Base-by-base conservation (phyloP, 2,113 vertebrate genomes). In the Pogonocichla stellata region DNA sequence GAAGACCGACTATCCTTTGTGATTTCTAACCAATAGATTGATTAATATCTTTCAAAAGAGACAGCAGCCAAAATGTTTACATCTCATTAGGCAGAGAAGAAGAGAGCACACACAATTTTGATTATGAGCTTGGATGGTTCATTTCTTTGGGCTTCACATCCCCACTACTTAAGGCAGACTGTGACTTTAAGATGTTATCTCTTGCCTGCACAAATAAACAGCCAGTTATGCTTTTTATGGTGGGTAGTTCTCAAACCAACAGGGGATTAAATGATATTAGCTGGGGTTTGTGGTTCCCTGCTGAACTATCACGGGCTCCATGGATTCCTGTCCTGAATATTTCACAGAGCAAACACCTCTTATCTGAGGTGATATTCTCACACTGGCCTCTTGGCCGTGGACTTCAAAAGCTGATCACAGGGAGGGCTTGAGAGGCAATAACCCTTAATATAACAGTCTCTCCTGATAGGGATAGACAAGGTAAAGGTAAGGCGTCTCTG, bases 391-490 rank as follows among this genome's bases (percentile, higher is more conserved):
- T 97, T 97, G 98, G 97, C 97, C 97, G 88, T 98, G 98, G 97
- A 98, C 98, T 98, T 98, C 97, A 98, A 98, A 98, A 97, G 96
- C 96, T 78, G 82, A 97, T 96, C 96, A 92, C 89, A 96, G 94
- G 93, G 88, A 98, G 92, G 92, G 86, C 94, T 89, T 96, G 88
- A 95, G 95, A 96, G 95, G 96, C 97, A 98, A 97, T 98, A 98
- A 98, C 96, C 95, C 93, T 98, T 96, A 97, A 95, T 98, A 96
- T 90, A 97, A 96, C 92, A 96, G 69, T 83, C 82, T 75, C 66
- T 96, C 77, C 96, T 93, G 94, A 91, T 96, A 91, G 93, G 93
- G 91, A 93, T 86, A 98, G 97, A 96, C 96, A 97, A 95, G 92
- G 97, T 96, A 97, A 97, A 98, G 97, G 97, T 97, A 97, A 97